phyloP scores from a whole-genome alignment of 2,797 vertebrate genomes.

The Heliangelus exortis region DNA sequence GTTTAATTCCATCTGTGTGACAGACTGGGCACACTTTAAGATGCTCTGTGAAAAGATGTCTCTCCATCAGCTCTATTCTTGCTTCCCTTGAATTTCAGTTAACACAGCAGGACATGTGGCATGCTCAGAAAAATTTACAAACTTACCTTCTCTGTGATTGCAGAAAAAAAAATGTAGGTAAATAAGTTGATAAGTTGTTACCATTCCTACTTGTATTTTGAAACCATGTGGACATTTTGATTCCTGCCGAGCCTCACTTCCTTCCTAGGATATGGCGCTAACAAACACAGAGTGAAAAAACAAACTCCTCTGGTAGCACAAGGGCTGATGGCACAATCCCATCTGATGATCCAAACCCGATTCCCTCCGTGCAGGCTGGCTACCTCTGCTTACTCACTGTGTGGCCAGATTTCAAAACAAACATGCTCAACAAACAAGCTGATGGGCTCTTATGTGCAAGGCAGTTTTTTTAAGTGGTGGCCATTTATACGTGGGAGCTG shows the following conservation, averaged over 20 bases:
- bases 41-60: neutral
- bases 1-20: neutral
- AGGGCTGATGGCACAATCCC: neutral
- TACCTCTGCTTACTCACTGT: rapidly evolving
- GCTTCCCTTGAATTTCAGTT: neutral
- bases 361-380: neutral
- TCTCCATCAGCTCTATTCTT: neutral
- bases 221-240: neutral
- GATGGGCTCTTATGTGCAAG: neutral
- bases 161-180: neutral
- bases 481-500: neutral
- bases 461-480: neutral
- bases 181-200: neutral
- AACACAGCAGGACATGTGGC: rapidly evolving
- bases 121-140: neutral
- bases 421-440: neutral
- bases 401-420: neutral
- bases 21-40: neutral
- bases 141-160: neutral
- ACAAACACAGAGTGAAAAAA: neutral
- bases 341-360: rapidly evolving
- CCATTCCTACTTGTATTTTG: neutral
- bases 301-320: neutral
- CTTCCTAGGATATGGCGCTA: neutral
- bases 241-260: neutral